Evolutionary conservation across 2,797 vertebrate genomes (phyloP), one percentile per base, ranked within the genome.

Genomic region (Avahi laniger): DNA sequence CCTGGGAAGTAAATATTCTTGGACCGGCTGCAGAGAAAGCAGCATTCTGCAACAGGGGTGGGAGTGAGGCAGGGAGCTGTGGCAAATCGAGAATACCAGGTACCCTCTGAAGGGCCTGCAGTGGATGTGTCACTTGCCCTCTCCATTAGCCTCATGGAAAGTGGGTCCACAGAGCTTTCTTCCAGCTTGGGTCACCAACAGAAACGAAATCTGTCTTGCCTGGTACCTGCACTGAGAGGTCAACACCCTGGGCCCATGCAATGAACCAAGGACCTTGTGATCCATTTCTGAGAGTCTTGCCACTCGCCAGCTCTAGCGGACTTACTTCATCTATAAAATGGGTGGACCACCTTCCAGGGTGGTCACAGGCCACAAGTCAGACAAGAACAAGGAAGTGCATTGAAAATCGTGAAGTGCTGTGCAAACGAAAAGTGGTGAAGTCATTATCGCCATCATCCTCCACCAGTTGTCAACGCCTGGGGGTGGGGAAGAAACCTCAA

Each of bases 361-460:
- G 73, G 79, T 78, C 41, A 14, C 12, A 33, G 46, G 41, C 57
- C 65, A 43, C 33, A 11, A 24, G 41, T 70, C 43, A 65, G 88
- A 82, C 46, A 46, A 43, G 59, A 48, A 18, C 6, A 2, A 0
- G 50, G 76, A 75, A 54, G 38, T 1, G 22, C 54, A 8, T 20
- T 41, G 33, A 82, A 67, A 80, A 88, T 17, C 1, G 0, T 20
- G 24, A 38, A 61, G 59, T 3, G 17, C 65, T 11, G 20, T 72
- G 84, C 80, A 63, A 67, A 84, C 1, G 28, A 65, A 83, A 95
- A 95, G 94, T 69, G 89, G 86, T 80, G 92, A 94, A 86, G 89
- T 96, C 86, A 82, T 84, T 86, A 89, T 83, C 89, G 50, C 50
- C 72, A 67, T 65, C 65, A 0, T 82, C 76, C 76, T 80, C 75